Evolutionary conservation across 2,888 invertebrate species (phyloP).

Genomic region (Harpalus rufipes): DNA sequence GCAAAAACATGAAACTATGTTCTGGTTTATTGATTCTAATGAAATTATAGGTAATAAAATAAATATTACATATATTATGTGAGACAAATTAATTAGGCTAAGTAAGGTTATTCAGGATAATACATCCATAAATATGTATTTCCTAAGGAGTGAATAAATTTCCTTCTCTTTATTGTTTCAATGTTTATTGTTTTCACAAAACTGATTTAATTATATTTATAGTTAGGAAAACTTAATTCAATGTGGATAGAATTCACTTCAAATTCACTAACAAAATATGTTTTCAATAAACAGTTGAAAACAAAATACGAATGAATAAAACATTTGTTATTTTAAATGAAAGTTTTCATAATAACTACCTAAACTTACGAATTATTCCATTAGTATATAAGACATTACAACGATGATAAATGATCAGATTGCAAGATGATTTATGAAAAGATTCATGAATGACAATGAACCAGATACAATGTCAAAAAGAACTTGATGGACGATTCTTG

Average conservation of each 20-base stretch:
- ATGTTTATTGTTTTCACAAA: too few species aligned
- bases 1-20: too few species aligned
- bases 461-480: slow-evolving; percentile 7
- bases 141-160: neutral
- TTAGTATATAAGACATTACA: neutral
- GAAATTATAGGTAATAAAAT: too few species aligned
- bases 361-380: neutral
- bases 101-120: neutral
- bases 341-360: neutral
- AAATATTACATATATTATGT: neutral
- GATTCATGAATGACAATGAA: slow-evolving; percentile 28
- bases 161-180: too few species aligned
- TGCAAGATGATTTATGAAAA: slow-evolving; percentile 20
- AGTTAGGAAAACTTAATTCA: too few species aligned
- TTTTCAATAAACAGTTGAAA: too few species aligned
- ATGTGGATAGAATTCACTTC: too few species aligned
- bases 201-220: too few species aligned
- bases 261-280: too few species aligned
- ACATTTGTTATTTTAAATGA: neutral
- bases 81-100: neutral
- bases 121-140: neutral
- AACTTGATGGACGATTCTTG: slow-evolving; percentile 17
- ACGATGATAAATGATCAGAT: neutral
- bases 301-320: too few species aligned
- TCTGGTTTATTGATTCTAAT: too few species aligned